phyloP scores from a whole-genome alignment of 92 coral and sea anemone genomes.

The Siderastrea siderea region DNA sequence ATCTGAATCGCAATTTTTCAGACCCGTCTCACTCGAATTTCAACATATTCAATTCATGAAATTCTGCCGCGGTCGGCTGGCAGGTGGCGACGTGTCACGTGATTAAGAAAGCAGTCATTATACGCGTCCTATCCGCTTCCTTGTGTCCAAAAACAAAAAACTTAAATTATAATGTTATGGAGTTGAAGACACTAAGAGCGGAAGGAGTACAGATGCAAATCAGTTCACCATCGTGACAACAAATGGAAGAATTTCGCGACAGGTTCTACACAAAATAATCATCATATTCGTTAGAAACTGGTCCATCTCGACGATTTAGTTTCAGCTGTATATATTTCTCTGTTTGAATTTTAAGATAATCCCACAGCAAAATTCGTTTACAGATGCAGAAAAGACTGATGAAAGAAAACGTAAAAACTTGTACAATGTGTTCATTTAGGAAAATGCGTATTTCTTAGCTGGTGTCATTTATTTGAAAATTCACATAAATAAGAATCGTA shows the following conservation, averaged over 20 bases:
- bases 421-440: background rate
- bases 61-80: constrained; percentile 64
- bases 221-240: background rate
- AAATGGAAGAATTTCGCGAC: background rate
- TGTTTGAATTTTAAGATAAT: background rate
- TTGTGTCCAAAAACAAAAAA: constrained; percentile 14
- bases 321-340: background rate
- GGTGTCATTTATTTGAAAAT: background rate
- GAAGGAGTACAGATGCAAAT: constrained; percentile 25
- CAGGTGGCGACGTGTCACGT: constrained; percentile 91
- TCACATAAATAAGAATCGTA: background rate
- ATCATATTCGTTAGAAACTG: background rate
- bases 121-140: constrained; percentile 47
- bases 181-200: constrained; percentile 15
- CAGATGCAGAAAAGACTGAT: background rate
- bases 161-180: constrained; percentile 16
- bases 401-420: background rate
- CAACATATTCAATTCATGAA: constrained; percentile 65
- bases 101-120: constrained; percentile 62
- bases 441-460: background rate
- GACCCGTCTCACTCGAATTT: constrained; percentile 65
- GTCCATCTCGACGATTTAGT: background rate
- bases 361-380: background rate
- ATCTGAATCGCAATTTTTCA: constrained; percentile 42
- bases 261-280: background rate